Evolutionary conservation across 2,113 vertebrate species (phyloP).

Genomic region (Rhinolophus ferrumequinum): DNA sequence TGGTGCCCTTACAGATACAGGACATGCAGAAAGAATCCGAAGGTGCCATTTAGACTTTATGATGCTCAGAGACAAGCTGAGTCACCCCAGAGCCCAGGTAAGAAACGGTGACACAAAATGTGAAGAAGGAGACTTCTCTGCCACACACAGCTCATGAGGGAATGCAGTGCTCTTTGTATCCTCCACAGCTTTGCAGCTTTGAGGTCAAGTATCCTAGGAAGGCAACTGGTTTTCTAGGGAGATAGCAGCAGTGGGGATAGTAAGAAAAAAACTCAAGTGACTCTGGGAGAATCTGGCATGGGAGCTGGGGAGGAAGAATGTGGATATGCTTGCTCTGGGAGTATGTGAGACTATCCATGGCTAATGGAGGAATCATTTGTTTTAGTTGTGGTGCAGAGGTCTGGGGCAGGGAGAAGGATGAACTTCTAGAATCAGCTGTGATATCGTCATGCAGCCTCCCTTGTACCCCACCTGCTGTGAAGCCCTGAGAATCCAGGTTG

Average conservation of each 20-base stretch:
- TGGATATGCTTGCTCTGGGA: accelerated
- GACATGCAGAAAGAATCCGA: neutral
- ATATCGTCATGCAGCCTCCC: neutral
- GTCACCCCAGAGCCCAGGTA: neutral
- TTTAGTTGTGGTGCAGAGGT: neutral
- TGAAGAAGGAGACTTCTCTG: accelerated
- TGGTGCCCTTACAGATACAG: accelerated
- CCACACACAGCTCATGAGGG: neutral
- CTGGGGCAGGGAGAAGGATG: too few relatives aligned
- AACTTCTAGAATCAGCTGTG: neutral
- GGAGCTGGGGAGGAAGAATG: neutral
- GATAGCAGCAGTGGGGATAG: neutral
- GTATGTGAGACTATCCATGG: accelerated
- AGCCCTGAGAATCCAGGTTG: neutral
- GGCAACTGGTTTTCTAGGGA: neutral
- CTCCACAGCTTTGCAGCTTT: neutral
- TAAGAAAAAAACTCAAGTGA: neutral
- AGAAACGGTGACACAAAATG: neutral
- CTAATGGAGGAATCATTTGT: accelerated
- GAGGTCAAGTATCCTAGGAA: neutral
- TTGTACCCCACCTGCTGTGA: neutral
- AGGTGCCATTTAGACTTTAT: neutral
- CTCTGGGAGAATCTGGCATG: neutral
- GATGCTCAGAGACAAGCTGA: neutral
- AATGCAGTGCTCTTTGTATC: neutral